These are phyloP conservation scores for Habroteleia sp. DNA, from an alignment of 2,888 invertebrate genomes.

Conservation along the genomic window DNA sequence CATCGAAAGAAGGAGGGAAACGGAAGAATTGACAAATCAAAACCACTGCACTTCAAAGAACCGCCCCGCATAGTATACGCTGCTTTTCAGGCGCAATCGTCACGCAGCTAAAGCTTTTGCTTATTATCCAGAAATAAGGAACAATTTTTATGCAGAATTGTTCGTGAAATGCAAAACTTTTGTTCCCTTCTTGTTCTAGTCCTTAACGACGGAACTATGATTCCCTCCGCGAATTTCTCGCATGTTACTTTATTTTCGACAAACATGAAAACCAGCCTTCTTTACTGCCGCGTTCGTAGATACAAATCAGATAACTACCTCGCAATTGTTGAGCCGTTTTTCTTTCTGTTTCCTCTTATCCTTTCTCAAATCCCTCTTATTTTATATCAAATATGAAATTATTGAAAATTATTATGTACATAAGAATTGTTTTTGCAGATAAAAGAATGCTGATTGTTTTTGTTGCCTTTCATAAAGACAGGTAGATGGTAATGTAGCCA, in stretches of 20 bases:
- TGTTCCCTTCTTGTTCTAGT: slow-evolving; percentile 33
- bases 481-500: slow-evolving; percentile 8
- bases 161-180: slow-evolving; percentile 53
- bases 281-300: slow-evolving; percentile 6
- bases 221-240: slow-evolving; percentile 16
- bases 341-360: neutral
- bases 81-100: slow-evolving; percentile 46
- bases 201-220: slow-evolving; percentile 46
- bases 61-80: slow-evolving; percentile 21
- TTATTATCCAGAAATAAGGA: slow-evolving; percentile 60
- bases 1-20: slow-evolving; percentile 47
- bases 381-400: neutral
- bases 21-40: slow-evolving; percentile 64
- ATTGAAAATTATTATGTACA: neutral
- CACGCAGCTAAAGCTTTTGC: slow-evolving; percentile 53
- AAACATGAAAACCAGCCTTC: slow-evolving; percentile 26
- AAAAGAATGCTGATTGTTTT: slow-evolving; percentile 9
- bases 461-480: slow-evolving; percentile 30
- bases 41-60: slow-evolving; percentile 58
- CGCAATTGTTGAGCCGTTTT: slow-evolving; percentile 1
- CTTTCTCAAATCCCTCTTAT: slow-evolving; percentile 1
- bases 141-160: slow-evolving; percentile 60
- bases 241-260: slow-evolving; percentile 37
- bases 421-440: slow-evolving; percentile 1
- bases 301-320: slow-evolving; percentile 26